phyloP scores from a whole-genome alignment of 2,113 vertebrate genomes.

The Aspiorhynchus laticeps region DNA sequence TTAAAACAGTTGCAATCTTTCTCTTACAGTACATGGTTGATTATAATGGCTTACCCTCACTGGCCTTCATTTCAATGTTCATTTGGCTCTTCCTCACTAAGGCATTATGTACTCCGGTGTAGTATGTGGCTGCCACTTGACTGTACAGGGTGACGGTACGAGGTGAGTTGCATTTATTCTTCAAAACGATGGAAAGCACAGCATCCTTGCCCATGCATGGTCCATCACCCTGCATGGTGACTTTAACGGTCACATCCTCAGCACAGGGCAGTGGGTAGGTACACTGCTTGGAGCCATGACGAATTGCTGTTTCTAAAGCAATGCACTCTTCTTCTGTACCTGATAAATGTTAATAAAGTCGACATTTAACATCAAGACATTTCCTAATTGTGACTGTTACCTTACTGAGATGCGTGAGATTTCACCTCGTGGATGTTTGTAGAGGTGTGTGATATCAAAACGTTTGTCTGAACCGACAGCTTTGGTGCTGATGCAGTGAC shows the following conservation, averaged over 20 bases:
- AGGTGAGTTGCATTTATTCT: constrained; percentile 70
- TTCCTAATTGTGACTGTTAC: background rate
- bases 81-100: constrained; percentile 74
- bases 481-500: constrained; percentile 84
- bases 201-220: constrained; percentile 79
- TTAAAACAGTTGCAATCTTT: background rate
- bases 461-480: constrained; percentile 80
- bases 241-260: constrained; percentile 72
- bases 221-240: constrained; percentile 77
- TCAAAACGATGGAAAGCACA: constrained; percentile 67
- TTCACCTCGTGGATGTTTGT: background rate
- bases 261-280: constrained; percentile 24
- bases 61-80: constrained; percentile 64
- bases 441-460: constrained; percentile 71
- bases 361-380: background rate
- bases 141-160: constrained; percentile 75
- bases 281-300: constrained; percentile 79
- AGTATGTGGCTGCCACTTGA: constrained; percentile 81
- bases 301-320: constrained; percentile 82
- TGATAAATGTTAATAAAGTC: constrained; percentile 46
- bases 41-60: constrained; percentile 68
- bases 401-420: background rate
- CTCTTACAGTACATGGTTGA: background rate
- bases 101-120: constrained; percentile 81
- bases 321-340: constrained; percentile 79